A percentile compares a stretch with the other conserved stretches of the same genome.
These are phyloP conservation scores for Pollenia labialis DNA, from an alignment of 2,888 invertebrate genomes.

Conservation along the genomic window DNA sequence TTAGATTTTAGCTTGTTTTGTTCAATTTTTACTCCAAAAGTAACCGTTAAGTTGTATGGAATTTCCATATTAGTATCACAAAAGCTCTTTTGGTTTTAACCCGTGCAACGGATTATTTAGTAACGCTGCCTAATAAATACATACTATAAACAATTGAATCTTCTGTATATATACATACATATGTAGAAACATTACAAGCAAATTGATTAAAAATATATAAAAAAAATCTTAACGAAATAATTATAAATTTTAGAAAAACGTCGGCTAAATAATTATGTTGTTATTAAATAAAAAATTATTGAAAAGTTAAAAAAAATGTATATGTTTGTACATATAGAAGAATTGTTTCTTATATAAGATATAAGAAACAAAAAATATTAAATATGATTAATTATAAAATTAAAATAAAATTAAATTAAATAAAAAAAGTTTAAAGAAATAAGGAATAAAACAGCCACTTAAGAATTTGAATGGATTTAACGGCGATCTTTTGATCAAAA, in stretches of 20 bases:
- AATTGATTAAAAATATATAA: conserved; percentile 13
- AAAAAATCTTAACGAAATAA: not conserved
- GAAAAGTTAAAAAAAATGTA: conserved; percentile 4
- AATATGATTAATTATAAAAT: conserved; percentile 4
- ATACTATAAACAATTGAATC: conserved; percentile 18
- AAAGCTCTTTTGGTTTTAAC: conserved; percentile 71
- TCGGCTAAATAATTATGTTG: not conserved
- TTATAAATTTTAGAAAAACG: not conserved
- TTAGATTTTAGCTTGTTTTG: conserved; percentile 39
- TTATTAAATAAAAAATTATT: not conserved
- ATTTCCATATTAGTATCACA: conserved; percentile 68
- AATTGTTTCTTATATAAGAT: too few species aligned
- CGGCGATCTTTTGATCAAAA: conserved; percentile 49
- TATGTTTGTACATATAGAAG: too few species aligned
- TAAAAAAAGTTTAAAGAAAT: not conserved
- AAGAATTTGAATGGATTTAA: conserved; percentile 57
- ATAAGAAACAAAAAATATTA: too few species aligned
- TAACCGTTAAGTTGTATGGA: conserved; percentile 70
- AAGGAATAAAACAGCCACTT: not conserved
- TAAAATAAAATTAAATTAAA: conserved; percentile 20
- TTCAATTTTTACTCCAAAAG: conserved; percentile 53
- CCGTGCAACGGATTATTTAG: conserved; percentile 72
- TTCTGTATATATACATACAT: not conserved
- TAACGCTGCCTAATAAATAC: conserved; percentile 55
- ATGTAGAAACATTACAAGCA: not conserved